Conservation (phyloP, 2,888 invertebrate genomes). For the Cenopis cana region DNA sequence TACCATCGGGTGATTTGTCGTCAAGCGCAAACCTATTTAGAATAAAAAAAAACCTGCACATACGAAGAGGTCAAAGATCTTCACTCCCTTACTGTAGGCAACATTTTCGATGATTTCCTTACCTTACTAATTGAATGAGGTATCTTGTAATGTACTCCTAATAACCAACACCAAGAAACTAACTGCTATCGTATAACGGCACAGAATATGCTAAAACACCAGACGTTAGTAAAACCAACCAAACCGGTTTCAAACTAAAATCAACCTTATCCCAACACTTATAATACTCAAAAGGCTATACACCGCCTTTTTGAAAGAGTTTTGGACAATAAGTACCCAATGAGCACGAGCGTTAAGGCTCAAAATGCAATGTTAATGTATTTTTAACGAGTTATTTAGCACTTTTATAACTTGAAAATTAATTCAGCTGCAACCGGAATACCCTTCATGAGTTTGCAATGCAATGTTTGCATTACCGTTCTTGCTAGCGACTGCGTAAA, state of each 20-base stretch:
- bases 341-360: not conserved
- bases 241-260: not conserved
- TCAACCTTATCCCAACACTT: not conserved
- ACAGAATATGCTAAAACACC: conserved; percentile 6
- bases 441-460: no score
- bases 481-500: no score
- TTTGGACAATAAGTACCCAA: not conserved
- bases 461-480: no score
- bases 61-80: no score
- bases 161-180: not conserved
- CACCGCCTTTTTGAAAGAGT: not conserved
- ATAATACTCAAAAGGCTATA: not conserved
- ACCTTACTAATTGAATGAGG: no score
- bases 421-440: conserved; percentile 8
- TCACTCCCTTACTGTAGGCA: no score
- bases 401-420: conserved; percentile 30
- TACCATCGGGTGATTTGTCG: no score
- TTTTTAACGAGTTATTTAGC: conserved; percentile 31
- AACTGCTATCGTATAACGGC: not conserved
- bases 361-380: conserved; percentile 13
- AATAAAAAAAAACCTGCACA: no score
- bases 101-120: no score
- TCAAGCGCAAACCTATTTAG: no score
- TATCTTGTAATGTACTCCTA: not conserved
- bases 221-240: not conserved